These are phyloP conservation scores for Lumbricus terrestris DNA, from an alignment of 2,888 invertebrate genomes.

Conservation along the genomic window DNA sequence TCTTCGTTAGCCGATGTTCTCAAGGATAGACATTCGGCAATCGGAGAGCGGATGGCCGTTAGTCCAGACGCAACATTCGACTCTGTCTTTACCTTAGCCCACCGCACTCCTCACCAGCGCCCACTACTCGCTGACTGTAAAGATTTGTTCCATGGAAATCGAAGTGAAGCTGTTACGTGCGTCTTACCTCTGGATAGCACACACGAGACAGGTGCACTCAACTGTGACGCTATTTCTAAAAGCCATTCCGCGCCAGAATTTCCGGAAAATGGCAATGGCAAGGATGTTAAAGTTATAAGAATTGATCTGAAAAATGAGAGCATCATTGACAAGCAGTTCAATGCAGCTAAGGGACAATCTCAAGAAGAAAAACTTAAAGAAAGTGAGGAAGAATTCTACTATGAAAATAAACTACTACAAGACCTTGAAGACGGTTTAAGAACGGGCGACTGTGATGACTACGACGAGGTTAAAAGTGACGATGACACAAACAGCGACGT, in stretches of 20 bases:
- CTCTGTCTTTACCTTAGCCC: background rate
- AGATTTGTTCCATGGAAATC: background rate
- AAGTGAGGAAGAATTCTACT: background rate
- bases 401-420: conserved; percentile 9
- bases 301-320: background rate
- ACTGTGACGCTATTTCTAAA: background rate
- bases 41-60: background rate
- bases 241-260: background rate
- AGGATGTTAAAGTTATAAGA: background rate
- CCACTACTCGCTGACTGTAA: background rate
- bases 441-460: background rate
- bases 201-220: background rate
- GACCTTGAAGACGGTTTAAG: conserved; percentile 8
- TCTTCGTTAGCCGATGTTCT: background rate
- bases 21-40: background rate
- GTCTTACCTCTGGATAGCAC: background rate
- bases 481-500: background rate
- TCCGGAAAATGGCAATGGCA: background rate
- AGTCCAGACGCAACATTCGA: background rate
- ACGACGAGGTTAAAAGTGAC: conserved; percentile 7
- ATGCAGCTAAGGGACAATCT: background rate
- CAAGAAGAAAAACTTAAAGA: background rate
- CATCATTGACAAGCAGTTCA: background rate
- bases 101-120: background rate
- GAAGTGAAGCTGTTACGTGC: background rate